phyloP scores from a whole-genome alignment of 2,113 vertebrate species.

The Baryphthengus martii region DNA sequence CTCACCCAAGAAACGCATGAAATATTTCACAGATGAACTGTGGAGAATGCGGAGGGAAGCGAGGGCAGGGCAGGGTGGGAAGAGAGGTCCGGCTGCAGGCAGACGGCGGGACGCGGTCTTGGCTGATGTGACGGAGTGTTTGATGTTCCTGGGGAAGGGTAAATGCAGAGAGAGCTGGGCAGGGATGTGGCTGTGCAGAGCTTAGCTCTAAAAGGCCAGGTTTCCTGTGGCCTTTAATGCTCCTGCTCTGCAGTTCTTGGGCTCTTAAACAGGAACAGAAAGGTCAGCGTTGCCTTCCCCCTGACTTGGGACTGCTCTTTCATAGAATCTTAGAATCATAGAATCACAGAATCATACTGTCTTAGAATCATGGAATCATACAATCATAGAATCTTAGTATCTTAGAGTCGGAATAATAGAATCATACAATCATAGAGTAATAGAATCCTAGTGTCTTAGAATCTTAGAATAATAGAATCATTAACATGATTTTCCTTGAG shows the following conservation, averaged over 20 bases:
- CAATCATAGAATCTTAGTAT: too few relatives aligned
- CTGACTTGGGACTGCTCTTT: too few relatives aligned
- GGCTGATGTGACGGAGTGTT: background rate
- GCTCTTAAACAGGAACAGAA: background rate
- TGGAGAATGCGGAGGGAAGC: background rate
- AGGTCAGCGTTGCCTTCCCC: accelerated
- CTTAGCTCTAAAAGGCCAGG: background rate
- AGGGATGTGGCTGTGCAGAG: background rate
- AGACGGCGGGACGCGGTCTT: background rate
- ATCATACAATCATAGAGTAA: too few relatives aligned
- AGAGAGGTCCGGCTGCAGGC: background rate
- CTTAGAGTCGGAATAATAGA: too few relatives aligned
- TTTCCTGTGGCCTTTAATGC: background rate
- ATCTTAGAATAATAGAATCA: too few relatives aligned
- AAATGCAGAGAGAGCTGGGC: background rate
- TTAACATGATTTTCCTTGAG: background rate
- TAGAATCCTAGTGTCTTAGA: too few relatives aligned
- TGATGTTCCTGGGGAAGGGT: background rate
- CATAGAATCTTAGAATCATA: too few relatives aligned
- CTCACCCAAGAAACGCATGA: accelerated
- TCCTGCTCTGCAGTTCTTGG: background rate
- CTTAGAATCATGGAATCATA: too few relatives aligned
- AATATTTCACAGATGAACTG: background rate
- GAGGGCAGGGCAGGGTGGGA: background rate
- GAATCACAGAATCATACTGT: too few relatives aligned